Evolutionary conservation across 2,888 invertebrate genomes (phyloP).

Genomic region (Rhopalosiphum nymphaeae): DNA sequence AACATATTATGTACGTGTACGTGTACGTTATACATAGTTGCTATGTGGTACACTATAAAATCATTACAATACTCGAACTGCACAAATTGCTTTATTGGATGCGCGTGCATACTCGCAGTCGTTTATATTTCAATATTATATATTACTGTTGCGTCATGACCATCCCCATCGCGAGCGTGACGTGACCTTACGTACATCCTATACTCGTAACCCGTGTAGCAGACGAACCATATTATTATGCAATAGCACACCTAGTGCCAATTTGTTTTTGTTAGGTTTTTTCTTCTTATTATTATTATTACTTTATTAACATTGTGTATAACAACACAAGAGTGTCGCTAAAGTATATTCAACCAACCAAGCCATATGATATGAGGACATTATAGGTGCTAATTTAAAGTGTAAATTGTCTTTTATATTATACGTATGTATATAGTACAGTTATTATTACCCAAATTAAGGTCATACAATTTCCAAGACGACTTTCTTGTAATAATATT

Average conservation of each 20-base stretch:
- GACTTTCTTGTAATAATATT: not conserved
- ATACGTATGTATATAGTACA: not conserved
- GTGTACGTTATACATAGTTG: not conserved
- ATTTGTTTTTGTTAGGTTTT: constrained; percentile 18
- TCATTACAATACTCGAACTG: not conserved
- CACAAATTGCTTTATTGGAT: constrained; percentile 1
- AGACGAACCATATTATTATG: constrained; percentile 47
- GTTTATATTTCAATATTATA: constrained; percentile 5
- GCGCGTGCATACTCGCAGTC: not conserved
- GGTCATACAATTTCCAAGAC: constrained; percentile 19
- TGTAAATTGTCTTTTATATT: not conserved
- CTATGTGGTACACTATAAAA: constrained; percentile 23
- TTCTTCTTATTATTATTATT: constrained; percentile 21
- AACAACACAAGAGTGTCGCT: not conserved
- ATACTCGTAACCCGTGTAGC: constrained; percentile 40
- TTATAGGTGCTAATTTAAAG: constrained; percentile 16
- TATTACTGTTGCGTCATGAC: constrained; percentile 24
- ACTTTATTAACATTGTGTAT: not conserved
- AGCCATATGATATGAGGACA: not conserved
- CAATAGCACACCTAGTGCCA: constrained; percentile 46
- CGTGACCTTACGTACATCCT: constrained; percentile 55
- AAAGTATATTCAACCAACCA: not conserved
- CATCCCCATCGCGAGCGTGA: constrained; percentile 46
- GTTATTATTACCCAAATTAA: constrained; percentile 6
- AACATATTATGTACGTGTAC: not conserved